Percentiles rank a stretch among this genome's conserved stretches.
Evolutionary conservation across 2,797 vertebrate genomes (phyloP).

Genomic region (Chaunax sp.): DNA sequence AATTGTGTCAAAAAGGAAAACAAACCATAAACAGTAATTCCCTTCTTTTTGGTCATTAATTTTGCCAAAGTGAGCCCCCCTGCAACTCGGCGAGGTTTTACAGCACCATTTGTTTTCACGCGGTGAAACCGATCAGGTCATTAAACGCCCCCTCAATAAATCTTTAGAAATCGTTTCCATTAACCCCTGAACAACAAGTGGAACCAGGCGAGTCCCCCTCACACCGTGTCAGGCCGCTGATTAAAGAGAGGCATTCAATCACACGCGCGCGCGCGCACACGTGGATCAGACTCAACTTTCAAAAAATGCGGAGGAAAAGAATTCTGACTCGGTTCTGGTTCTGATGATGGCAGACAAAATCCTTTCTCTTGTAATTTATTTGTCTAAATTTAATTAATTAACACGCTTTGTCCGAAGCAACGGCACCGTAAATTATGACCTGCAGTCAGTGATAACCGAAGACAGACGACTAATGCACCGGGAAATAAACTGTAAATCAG

Average conservation of each 20-base stretch:
- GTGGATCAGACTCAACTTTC: conserved; percentile 31
- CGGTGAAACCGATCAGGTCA: conserved; percentile 81
- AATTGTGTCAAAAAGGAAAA: conserved; percentile 45
- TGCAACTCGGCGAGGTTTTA: conserved; percentile 70
- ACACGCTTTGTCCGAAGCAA: conserved; percentile 41
- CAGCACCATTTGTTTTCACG: conserved; percentile 81
- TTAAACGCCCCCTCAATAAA: conserved; percentile 85
- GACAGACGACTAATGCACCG: conserved; percentile 21
- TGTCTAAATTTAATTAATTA: conserved; percentile 44
- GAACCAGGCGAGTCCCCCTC: conserved; percentile 74
- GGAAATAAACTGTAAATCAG: conserved; percentile 9
- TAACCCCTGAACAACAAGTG: conserved; percentile 78
- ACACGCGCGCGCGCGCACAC: conserved; percentile 35
- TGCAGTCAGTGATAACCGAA: conserved; percentile 47
- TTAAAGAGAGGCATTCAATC: conserved; percentile 75
- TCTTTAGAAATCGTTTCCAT: conserved; percentile 82
- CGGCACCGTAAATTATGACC: conserved; percentile 37
- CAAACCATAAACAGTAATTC: conserved; percentile 64
- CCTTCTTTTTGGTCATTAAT: conserved; percentile 68
- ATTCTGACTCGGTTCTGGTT: conserved; percentile 1
- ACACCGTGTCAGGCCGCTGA: conserved; percentile 71
- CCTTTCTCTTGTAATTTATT: not conserved
- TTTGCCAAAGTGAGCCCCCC: conserved; percentile 60
- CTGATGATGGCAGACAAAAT: not conserved
- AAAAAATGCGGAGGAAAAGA: conserved; percentile 23